A percentile compares a stretch with the other conserved stretches of the same genome.
phyloP scores from a whole-genome alignment of 2,113 vertebrate species.

The Cebidichthys violaceus region DNA sequence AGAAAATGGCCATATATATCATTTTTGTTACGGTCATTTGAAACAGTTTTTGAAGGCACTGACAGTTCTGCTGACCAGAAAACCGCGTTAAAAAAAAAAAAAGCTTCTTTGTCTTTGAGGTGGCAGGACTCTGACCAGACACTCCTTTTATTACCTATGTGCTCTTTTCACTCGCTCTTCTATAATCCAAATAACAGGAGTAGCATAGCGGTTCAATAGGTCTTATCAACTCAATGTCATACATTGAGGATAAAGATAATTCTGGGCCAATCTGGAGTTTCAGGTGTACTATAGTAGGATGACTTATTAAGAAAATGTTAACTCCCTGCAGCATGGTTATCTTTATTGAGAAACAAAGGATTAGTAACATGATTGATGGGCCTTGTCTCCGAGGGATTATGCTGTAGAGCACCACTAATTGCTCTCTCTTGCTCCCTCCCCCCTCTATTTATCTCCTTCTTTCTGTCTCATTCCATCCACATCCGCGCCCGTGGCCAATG shows the following conservation, averaged over 20 bases:
- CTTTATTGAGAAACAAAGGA: constrained; percentile 81
- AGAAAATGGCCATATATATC: not conserved
- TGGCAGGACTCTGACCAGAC: not conserved
- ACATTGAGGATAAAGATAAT: constrained; percentile 73
- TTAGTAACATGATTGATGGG: constrained; percentile 81
- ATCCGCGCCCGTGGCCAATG: constrained; percentile 49
- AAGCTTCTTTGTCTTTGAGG: not conserved
- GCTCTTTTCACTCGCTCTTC: not conserved
- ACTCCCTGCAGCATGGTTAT: constrained; percentile 79
- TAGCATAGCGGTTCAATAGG: constrained; percentile 1
- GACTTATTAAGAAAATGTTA: constrained; percentile 81
- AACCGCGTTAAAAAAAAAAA: not conserved
- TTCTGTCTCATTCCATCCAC: constrained; percentile 61
- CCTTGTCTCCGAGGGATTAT: constrained; percentile 77
- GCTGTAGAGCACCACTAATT: constrained; percentile 77
- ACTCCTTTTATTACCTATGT: not conserved
- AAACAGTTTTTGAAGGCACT: not conserved
- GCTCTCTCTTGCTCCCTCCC: constrained; percentile 69
- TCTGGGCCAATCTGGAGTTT: constrained; percentile 73
- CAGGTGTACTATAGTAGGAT: constrained; percentile 70
- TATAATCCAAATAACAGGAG: constrained; percentile 27
- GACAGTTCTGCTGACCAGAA: not conserved
- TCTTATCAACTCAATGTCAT: constrained; percentile 77
- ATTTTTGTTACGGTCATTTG: not conserved
- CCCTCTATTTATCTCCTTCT: constrained; percentile 68